These are phyloP conservation scores for Callipepla californica DNA, from an alignment of 2,113 vertebrate genomes.

Conservation along the genomic window DNA sequence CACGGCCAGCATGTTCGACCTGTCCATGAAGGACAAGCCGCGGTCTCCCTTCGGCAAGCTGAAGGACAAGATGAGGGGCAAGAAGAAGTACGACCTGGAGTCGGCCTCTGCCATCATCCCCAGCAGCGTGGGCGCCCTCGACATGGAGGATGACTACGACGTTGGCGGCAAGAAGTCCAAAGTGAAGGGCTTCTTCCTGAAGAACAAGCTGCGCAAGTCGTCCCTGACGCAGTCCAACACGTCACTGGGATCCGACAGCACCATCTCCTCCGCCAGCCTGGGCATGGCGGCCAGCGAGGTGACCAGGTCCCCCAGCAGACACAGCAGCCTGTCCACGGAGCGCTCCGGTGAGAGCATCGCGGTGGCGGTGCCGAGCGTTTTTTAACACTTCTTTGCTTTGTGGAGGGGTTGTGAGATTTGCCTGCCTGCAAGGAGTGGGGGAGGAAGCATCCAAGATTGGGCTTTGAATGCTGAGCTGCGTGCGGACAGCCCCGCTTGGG, in stretches of 20 bases:
- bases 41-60: conserved; percentile 91
- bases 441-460: background rate
- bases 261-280: conserved; percentile 89
- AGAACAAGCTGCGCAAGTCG: conserved; percentile 88
- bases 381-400: background rate
- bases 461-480: background rate
- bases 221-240: conserved; percentile 94
- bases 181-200: conserved; percentile 90
- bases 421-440: rapidly evolving
- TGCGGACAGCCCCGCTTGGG: rapidly evolving
- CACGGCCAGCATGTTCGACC: conserved; percentile 98
- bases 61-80: conserved; percentile 91
- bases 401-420: rapidly evolving
- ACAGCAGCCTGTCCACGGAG: conserved; percentile 89
- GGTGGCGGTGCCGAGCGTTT: rapidly evolving
- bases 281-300: conserved; percentile 82
- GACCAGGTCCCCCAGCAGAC: conserved; percentile 83
- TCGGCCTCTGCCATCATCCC: conserved; percentile 87
- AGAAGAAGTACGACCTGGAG: conserved; percentile 86
- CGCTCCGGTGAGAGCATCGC: conserved; percentile 83
- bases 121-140: conserved; percentile 84
- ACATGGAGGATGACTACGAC: conserved; percentile 87
- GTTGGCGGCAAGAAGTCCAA: conserved; percentile 82
- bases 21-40: conserved; percentile 91
- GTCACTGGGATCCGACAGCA: conserved; percentile 94